phyloP scores from a whole-genome alignment of 2,888 invertebrate genomes.

The Ceramica pisi region DNA sequence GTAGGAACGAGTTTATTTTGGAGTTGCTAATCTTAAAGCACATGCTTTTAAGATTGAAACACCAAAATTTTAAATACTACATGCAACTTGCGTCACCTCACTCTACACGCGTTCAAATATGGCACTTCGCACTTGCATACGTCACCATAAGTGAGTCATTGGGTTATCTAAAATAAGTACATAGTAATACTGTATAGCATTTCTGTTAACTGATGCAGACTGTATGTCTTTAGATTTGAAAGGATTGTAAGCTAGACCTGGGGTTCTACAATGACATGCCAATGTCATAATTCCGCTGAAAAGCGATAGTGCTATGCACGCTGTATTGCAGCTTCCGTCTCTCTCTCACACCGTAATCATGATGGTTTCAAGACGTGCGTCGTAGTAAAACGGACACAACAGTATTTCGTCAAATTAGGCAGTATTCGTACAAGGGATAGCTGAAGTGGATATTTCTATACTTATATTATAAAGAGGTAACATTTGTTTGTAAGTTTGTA shows the following conservation, averaged over 20 bases:
- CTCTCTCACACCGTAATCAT: too few species aligned
- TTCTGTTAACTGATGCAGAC: not conserved
- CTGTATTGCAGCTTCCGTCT: too few species aligned
- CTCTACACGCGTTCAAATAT: constrained; percentile 19
- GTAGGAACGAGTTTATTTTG: not conserved
- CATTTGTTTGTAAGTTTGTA: too few species aligned
- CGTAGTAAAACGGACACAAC: too few species aligned
- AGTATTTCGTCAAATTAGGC: too few species aligned
- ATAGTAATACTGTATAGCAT: not conserved
- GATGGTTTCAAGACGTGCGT: too few species aligned
- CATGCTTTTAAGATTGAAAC: not conserved
- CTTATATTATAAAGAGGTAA: too few species aligned
- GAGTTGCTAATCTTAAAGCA: constrained; percentile 5
- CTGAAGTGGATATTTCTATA: too few species aligned
- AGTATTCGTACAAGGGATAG: too few species aligned
- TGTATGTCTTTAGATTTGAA: not conserved
- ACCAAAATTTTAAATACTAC: too few species aligned
- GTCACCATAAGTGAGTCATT: constrained; percentile 33
- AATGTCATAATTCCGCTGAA: not conserved
- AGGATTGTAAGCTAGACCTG: not conserved
- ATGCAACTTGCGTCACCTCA: constrained; percentile 14
- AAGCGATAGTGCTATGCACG: too few species aligned
- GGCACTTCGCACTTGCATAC: constrained; percentile 22
- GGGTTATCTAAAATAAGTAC: constrained; percentile 11
- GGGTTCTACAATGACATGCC: not conserved